These are phyloP conservation scores for Aphidius gifuensis DNA, from an alignment of 1,140 invertebrate genomes.

Conservation along the genomic window DNA sequence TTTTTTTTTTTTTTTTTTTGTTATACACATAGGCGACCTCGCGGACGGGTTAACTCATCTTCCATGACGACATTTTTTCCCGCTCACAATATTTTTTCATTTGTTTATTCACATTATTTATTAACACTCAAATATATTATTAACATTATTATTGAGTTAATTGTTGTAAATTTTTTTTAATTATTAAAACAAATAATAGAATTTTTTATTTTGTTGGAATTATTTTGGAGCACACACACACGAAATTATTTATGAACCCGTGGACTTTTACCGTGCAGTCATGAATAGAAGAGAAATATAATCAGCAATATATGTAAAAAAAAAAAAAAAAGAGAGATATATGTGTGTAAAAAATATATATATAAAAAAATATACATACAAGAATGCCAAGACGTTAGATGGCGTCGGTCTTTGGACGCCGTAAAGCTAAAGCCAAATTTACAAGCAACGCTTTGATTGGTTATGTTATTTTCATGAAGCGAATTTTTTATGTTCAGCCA, in stretches of 20 bases:
- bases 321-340: slow-evolving; percentile 12
- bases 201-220: too few species aligned
- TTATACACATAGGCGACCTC: slow-evolving; percentile 6
- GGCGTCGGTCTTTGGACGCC: slow-evolving; percentile 53
- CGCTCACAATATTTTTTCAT: slow-evolving; percentile 18
- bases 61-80: slow-evolving; percentile 24
- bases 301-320: too few species aligned
- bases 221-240: too few species aligned
- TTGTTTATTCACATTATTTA: slow-evolving; percentile 6
- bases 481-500: not conserved
- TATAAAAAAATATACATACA: slow-evolving; percentile 36
- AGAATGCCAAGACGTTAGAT: slow-evolving; percentile 53
- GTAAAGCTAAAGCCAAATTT: slow-evolving; percentile 27
- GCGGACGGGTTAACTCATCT: slow-evolving; percentile 44
- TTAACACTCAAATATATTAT: not conserved
- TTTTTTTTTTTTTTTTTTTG: too few species aligned
- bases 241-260: not conserved
- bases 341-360: not conserved
- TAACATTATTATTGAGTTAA: slow-evolving; percentile 2
- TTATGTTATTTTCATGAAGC: not conserved
- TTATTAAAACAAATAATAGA: too few species aligned
- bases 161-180: not conserved
- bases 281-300: too few species aligned
- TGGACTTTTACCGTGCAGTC: slow-evolving; percentile 26
- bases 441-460: not conserved